phyloP scores from a whole-genome alignment of 2,888 invertebrate species.

The Macaria notata region DNA sequence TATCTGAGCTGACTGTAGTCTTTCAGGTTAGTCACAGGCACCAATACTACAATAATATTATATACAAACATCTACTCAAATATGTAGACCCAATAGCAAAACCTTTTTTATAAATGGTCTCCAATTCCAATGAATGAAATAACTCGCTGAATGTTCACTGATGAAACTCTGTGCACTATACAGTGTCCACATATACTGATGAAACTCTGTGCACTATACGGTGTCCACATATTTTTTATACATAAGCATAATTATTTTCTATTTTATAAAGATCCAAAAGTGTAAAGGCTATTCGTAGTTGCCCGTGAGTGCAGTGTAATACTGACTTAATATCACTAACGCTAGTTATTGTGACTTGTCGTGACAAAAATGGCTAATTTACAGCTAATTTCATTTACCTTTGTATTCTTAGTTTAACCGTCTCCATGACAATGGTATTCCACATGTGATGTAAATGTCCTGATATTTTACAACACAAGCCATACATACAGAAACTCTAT shows the following conservation, averaged over 20 bases:
- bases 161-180: too few relatives aligned
- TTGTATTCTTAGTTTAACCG: background rate
- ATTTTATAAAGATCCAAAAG: conserved; percentile 25
- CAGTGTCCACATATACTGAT: too few relatives aligned
- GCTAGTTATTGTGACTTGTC: conserved; percentile 50
- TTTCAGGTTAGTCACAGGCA: conserved; percentile 19
- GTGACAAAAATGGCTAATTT: conserved; percentile 51
- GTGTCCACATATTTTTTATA: conserved; percentile 6
- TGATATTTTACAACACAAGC: background rate
- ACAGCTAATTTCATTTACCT: conserved; percentile 45
- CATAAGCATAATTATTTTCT: conserved; percentile 15
- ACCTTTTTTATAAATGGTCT: background rate
- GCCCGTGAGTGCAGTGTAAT: conserved; percentile 47
- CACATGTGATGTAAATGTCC: background rate
- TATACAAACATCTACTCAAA: conserved; percentile 11
- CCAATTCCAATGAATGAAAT: too few relatives aligned
- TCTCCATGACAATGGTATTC: background rate
- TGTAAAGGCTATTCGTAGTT: conserved; percentile 24
- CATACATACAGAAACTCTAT: background rate
- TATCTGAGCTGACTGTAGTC: conserved; percentile 19
- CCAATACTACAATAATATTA: conserved; percentile 12
- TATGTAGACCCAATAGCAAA: conserved; percentile 1
- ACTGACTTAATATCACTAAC: conserved; percentile 41
- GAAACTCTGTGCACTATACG: too few relatives aligned
- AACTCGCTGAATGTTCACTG: too few relatives aligned